A percentile compares a stretch with the other conserved stretches of the same genome.
These are phyloP conservation scores for Conchocele bisecta DNA, from an alignment of 2,888 invertebrate species.

Conservation along the genomic window DNA sequence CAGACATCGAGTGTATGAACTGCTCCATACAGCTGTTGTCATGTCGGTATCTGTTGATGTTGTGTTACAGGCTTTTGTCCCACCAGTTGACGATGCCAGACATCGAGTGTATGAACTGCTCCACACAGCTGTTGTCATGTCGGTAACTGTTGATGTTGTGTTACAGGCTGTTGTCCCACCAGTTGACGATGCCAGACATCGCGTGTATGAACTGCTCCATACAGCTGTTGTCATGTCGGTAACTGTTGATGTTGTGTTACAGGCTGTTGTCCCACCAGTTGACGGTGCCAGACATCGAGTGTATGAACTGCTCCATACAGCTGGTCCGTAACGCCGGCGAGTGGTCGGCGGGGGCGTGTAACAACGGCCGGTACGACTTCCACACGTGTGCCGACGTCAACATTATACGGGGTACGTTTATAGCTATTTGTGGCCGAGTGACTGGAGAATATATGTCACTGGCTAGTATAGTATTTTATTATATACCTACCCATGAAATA, in stretches of 20 bases:
- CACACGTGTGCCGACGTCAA: conserved; percentile 98
- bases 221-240: no score
- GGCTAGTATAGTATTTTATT: no score
- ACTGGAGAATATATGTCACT: no score
- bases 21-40: conserved; percentile 95
- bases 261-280: conserved; percentile 85
- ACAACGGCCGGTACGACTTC: conserved; percentile 88
- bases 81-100: conserved; percentile 91
- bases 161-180: conserved; percentile 81
- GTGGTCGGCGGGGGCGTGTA: conserved; percentile 86
- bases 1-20: conserved; percentile 93
- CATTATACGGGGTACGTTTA: conserved; percentile 83
- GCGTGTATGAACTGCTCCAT: conserved; percentile 95
- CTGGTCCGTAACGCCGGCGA: conserved; percentile 95
- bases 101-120: conserved; percentile 94
- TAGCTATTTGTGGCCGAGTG: background rate
- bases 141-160: no score
- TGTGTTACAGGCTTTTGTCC: conserved; percentile 53
- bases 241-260: no score
- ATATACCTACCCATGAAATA: no score
- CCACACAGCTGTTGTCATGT: conserved; percentile 92
- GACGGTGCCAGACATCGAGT: conserved; percentile 92
- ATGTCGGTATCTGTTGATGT: no score
- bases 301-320: conserved; percentile 94
- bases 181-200: conserved; percentile 92